Conservation (phyloP, 1,140 invertebrate genomes). For the Colletes gigas region DNA sequence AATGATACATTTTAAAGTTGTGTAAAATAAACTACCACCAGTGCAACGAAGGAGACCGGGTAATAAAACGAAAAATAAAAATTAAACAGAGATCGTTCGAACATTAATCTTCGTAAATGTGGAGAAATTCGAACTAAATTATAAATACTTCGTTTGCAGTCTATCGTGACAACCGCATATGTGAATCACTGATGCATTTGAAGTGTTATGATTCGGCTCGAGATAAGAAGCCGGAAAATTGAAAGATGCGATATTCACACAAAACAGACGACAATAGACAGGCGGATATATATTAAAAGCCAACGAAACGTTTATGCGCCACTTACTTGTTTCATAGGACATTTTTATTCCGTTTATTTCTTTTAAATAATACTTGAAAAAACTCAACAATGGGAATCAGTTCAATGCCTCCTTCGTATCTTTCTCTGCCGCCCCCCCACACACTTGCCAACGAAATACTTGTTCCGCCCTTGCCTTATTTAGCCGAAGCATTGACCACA, state of each 20-base stretch:
- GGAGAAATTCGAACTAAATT: not conserved
- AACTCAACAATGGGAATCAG: slow-evolving; percentile 31
- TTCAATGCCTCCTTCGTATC: slow-evolving; percentile 53
- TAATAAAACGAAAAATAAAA: slow-evolving; percentile 8
- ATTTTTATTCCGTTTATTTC: slow-evolving; percentile 60
- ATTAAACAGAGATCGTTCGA: not conserved
- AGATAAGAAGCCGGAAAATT: slow-evolving; percentile 55
- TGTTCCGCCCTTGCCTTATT: slow-evolving; percentile 77
- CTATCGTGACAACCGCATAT: slow-evolving; percentile 7
- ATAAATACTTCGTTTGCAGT: not conserved
- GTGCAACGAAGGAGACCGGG: not conserved
- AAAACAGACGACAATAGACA: slow-evolving; percentile 15
- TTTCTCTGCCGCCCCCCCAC: slow-evolving; percentile 41
- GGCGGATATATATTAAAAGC: not conserved
- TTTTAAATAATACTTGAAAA: slow-evolving; percentile 50
- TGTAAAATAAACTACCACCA: not conserved
- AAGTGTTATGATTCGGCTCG: slow-evolving; percentile 38
- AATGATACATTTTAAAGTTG: not conserved
- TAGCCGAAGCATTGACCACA: slow-evolving; percentile 61
- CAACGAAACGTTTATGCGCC: not conserved
- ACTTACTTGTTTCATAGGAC: slow-evolving; percentile 77
- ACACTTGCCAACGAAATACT: slow-evolving; percentile 56
- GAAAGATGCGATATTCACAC: slow-evolving; percentile 1
- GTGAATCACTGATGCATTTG: slow-evolving; percentile 23
- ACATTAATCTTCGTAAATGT: not conserved